These are phyloP conservation scores for Diabrotica virgifera DNA, from an alignment of 1,140 invertebrate species.

Conservation along the genomic window DNA sequence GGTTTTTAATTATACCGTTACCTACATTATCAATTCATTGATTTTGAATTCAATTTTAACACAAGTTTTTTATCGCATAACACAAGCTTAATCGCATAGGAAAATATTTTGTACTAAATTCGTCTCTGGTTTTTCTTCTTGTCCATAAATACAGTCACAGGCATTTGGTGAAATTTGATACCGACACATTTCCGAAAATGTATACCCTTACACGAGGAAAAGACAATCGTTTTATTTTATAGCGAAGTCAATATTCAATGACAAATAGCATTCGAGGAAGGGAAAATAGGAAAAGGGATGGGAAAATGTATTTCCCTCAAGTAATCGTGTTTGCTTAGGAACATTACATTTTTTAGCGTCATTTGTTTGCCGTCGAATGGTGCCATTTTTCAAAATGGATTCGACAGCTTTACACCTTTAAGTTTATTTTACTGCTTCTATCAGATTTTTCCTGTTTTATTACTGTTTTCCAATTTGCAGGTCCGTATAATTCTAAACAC, in stretches of 20 bases:
- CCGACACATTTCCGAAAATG: conserved; percentile 4
- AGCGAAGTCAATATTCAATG: conserved; percentile 14
- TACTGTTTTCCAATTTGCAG: background rate
- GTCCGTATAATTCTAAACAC: background rate
- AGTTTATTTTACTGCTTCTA: background rate
- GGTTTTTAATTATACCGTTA: too few relatives aligned
- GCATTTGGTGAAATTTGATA: background rate
- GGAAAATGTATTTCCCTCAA: conserved; percentile 29
- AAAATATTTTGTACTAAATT: too few relatives aligned
- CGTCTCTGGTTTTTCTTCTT: too few relatives aligned
- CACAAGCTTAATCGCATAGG: too few relatives aligned
- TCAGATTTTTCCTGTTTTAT: background rate
- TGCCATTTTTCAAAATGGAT: conserved; percentile 28
- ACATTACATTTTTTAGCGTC: conserved; percentile 20
- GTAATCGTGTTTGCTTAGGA: conserved; percentile 28
- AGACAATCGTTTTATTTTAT: conserved; percentile 17
- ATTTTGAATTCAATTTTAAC: too few relatives aligned
- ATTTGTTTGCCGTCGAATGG: conserved; percentile 28
- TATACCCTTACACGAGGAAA: background rate
- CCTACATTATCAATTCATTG: too few relatives aligned
- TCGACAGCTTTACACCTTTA: conserved; percentile 20
- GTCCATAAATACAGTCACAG: too few relatives aligned
- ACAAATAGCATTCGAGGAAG: conserved; percentile 8
- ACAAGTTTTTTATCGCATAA: too few relatives aligned
- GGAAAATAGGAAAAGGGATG: conserved; percentile 8